These are phyloP conservation scores for Cephus pulcher DNA, from an alignment of 2,888 invertebrate genomes.

Conservation along the genomic window DNA sequence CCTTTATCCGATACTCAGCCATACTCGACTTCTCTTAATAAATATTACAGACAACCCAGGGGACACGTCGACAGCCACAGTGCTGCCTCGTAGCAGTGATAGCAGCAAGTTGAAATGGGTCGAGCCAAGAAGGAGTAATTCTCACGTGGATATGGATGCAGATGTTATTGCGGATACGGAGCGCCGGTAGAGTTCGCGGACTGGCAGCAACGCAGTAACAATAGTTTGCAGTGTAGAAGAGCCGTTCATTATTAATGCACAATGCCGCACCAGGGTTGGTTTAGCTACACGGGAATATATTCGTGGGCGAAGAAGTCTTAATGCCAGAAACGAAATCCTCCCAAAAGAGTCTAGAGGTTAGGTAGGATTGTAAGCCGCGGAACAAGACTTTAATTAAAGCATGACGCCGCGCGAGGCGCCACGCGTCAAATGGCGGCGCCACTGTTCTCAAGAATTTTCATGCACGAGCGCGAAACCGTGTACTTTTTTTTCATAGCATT, in stretches of 20 bases:
- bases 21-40: slow-evolving; percentile 16
- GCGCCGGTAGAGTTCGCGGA: not conserved
- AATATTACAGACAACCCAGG: slow-evolving; percentile 15
- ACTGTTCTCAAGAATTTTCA: not conserved
- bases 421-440: not conserved
- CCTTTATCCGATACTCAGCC: not conserved
- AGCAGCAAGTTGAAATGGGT: not conserved
- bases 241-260: not conserved
- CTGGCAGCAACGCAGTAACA: slow-evolving; percentile 14
- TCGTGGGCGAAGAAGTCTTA: not conserved
- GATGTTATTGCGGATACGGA: not conserved
- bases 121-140: not conserved
- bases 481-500: not conserved
- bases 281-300: not conserved
- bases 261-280: not conserved
- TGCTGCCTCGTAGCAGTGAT: not conserved
- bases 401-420: not conserved
- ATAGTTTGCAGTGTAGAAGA: slow-evolving; percentile 25
- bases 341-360: not conserved
- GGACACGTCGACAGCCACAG: slow-evolving; percentile 23
- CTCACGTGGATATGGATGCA: not conserved
- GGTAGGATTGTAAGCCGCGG: not conserved
- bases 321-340: not conserved
- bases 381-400: not conserved
- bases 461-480: not conserved